phyloP scores from a whole-genome alignment of 2,888 invertebrate species.

The Choristoneura rosaceana region DNA sequence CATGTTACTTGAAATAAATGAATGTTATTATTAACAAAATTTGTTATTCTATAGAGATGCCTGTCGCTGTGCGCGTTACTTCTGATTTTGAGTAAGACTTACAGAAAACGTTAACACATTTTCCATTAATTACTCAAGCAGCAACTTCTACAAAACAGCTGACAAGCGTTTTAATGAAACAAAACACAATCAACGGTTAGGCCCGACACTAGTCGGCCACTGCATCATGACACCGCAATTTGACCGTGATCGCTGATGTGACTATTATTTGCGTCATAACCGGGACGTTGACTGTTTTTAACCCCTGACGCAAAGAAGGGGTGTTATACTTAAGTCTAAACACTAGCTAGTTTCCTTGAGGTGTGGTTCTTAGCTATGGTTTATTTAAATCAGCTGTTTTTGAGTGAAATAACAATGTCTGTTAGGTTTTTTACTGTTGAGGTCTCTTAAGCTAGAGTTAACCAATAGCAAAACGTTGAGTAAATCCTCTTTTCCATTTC shows the following conservation, averaged over 20 bases:
- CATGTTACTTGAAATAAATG: no score
- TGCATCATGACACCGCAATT: constrained; percentile 34
- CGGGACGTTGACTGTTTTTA: background rate
- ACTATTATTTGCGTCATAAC: background rate
- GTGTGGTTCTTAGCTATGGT: no score
- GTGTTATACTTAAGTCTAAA: no score
- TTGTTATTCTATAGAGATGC: background rate
- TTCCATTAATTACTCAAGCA: constrained; percentile 5
- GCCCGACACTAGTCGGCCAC: constrained; percentile 27
- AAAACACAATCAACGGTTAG: constrained; percentile 40
- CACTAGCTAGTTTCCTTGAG: no score
- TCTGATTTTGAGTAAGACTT: background rate
- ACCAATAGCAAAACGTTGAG: no score
- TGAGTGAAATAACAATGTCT: no score
- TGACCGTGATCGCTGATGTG: constrained; percentile 13
- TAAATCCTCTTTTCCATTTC: no score
- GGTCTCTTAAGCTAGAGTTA: no score
- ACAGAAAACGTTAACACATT: constrained; percentile 1
- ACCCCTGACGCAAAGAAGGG: background rate
- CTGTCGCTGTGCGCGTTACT: background rate
- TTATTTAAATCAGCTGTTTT: no score
- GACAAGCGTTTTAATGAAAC: constrained; percentile 41
- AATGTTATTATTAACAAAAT: no score
- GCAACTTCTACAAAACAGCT: constrained; percentile 24
- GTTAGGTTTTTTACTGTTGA: no score